phyloP scores from a whole-genome alignment of 2,888 invertebrate genomes.

The Leucoptera coffeella region DNA sequence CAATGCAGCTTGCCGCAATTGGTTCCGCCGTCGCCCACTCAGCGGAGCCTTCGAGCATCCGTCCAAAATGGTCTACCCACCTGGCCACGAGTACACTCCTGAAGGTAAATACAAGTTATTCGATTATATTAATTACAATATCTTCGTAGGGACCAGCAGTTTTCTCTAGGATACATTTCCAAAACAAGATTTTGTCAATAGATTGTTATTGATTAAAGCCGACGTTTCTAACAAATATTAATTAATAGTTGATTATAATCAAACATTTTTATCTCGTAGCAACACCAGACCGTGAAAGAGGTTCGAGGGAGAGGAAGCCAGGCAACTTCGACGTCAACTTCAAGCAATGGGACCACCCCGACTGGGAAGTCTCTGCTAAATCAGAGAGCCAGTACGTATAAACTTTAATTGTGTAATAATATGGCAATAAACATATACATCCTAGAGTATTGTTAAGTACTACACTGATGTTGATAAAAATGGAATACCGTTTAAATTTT shows the following conservation, averaged over 20 bases:
- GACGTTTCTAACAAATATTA: no score
- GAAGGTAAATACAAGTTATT: conserved; percentile 53
- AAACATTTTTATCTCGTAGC: conserved; percentile 14
- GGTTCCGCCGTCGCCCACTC: conserved; percentile 79
- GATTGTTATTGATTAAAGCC: no score
- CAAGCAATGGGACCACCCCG: conserved; percentile 72
- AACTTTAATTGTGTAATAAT: not conserved
- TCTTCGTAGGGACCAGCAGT: no score
- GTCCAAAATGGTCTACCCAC: conserved; percentile 92
- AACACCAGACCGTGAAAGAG: conserved; percentile 52
- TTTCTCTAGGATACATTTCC: no score
- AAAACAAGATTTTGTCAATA: no score
- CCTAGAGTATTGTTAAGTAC: no score
- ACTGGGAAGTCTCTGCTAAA: conserved; percentile 76
- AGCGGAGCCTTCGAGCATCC: conserved; percentile 84
- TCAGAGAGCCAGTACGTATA: conserved; percentile 80
- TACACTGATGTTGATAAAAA: no score
- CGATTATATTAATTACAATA: no score
- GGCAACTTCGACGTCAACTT: conserved; percentile 64
- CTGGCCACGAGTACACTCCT: conserved; percentile 75
- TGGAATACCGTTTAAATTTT: no score
- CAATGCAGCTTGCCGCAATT: conserved; percentile 81
- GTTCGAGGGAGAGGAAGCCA: conserved; percentile 31
- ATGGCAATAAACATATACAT: no score
- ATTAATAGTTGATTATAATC: no score